These are phyloP conservation scores for Argya squamiceps DNA, from an alignment of 2,797 vertebrate genomes.

Conservation along the genomic window DNA sequence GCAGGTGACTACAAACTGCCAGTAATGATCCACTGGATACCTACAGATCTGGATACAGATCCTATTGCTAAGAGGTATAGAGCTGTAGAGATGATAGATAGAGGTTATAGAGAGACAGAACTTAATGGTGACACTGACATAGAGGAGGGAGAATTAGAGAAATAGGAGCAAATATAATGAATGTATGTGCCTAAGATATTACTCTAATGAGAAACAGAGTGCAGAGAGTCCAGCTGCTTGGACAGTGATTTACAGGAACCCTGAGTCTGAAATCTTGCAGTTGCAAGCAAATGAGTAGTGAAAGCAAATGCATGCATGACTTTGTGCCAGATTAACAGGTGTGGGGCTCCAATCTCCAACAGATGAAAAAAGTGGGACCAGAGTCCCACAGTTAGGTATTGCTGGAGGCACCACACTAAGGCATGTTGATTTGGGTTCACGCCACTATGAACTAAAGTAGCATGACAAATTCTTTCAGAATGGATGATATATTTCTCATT, in stretches of 20 bases:
- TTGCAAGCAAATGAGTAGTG: not conserved
- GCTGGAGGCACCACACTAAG: not conserved
- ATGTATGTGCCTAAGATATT: not conserved
- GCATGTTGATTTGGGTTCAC: not conserved
- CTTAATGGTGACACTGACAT: not conserved
- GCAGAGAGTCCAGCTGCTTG: not conserved
- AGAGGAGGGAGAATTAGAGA: not conserved
- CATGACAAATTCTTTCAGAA: not conserved
- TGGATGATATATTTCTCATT: not conserved
- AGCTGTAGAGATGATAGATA: not conserved
- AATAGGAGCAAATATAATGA: not conserved
- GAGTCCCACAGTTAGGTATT: not conserved
- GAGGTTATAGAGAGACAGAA: not conserved
- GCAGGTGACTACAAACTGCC: constrained; percentile 20
- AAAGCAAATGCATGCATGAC: not conserved
- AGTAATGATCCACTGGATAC: not conserved
- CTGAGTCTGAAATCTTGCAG: not conserved
- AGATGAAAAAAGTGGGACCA: not conserved
- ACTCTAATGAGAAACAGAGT: not conserved
- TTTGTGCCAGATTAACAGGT: not conserved
- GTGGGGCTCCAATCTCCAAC: not conserved
- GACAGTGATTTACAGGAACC: not conserved
- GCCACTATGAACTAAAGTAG: not conserved
- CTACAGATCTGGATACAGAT: not conserved
- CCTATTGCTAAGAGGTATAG: not conserved